Evolutionary conservation across 2,113 vertebrate species (phyloP).

Genomic region (Strix aluco): DNA sequence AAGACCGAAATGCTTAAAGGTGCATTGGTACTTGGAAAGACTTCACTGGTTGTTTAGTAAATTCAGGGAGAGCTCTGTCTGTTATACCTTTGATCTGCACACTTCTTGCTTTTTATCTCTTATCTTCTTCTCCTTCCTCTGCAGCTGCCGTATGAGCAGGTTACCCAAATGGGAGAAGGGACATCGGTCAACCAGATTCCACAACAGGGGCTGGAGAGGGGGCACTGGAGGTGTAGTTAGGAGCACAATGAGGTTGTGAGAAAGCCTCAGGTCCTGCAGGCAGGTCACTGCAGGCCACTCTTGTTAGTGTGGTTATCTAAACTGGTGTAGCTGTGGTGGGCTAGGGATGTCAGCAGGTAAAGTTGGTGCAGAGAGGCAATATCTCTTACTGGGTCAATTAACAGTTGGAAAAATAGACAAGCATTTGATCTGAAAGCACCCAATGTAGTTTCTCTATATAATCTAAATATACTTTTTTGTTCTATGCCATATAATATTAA

Average conservation of each 20-base stretch:
- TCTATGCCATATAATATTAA: not conserved
- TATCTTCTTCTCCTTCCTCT: not conserved
- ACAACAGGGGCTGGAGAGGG: fast-evolving
- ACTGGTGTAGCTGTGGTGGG: not conserved
- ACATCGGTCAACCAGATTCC: not conserved
- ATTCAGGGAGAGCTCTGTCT: not conserved
- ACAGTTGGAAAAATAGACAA: not conserved
- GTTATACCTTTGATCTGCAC: not conserved
- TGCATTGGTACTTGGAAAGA: not conserved
- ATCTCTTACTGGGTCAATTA: not conserved
- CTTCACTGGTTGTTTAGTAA: not conserved
- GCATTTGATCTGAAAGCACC: not conserved
- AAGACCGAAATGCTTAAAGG: not conserved
- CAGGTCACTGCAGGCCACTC: not conserved
- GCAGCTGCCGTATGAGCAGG: not conserved
- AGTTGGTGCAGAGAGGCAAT: not conserved
- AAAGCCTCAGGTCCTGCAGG: not conserved
- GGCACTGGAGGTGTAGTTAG: not conserved
- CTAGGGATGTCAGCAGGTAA: not conserved
- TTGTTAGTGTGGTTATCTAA: not conserved
- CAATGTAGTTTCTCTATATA: not conserved
- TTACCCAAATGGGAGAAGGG: not conserved
- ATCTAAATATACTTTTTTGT: not conserved
- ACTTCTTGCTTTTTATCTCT: not conserved
- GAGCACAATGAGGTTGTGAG: not conserved